Base-by-base conservation (phyloP, 1,140 invertebrate genomes). In the Heliconius hermathena region DNA sequence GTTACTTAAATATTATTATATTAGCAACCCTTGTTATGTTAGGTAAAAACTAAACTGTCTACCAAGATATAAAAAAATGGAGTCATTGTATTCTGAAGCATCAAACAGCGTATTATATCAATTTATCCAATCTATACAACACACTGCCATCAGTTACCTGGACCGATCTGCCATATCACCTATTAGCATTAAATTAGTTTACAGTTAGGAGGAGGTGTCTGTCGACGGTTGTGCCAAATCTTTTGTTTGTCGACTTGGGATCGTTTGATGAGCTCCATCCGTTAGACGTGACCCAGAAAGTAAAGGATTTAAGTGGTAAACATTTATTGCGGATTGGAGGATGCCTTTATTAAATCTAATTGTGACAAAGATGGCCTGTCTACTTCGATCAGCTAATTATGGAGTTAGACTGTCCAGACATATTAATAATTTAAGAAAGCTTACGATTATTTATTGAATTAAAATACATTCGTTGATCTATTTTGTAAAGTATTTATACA, bases 181-280 rank as follows among this genome's bases (percentile, higher is more conserved):
- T 75, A 76, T 80, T 76, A 78, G 36, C 72, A 80, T 76, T 66
- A 84, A 84, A 81, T 84, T 82, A 74, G 20, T 70, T 80, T 81
- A 80, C 76, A 80, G 76, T 79, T 73, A 71, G 77, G 82, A 79
- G 83, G 87, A 84, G 85, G 78, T 77, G 66, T 78, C 52, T 74
- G 71, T 81, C 81, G 80, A 71, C 52, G 74, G 60, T 81, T 82
- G 80, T 72, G 78, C 85, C 84, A 86, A 88, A 88, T 90, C 86
- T 84, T 88, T 87, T 86, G 87, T 88, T 82, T 81, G 74, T 78
- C 79, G 81, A 84, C 82, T 85, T 76, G 78, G 81, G 77, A 77
- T 81, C 57, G 84, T 82, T 85, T 85, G 85, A 90, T 87, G 81
- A 87, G 78, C 81, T 83, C 78, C 87, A 85, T 89, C 89, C 89